Evolutionary conservation across 2,113 vertebrate genomes (phyloP).

Genomic region (Nothobranchius kuhntae): DNA sequence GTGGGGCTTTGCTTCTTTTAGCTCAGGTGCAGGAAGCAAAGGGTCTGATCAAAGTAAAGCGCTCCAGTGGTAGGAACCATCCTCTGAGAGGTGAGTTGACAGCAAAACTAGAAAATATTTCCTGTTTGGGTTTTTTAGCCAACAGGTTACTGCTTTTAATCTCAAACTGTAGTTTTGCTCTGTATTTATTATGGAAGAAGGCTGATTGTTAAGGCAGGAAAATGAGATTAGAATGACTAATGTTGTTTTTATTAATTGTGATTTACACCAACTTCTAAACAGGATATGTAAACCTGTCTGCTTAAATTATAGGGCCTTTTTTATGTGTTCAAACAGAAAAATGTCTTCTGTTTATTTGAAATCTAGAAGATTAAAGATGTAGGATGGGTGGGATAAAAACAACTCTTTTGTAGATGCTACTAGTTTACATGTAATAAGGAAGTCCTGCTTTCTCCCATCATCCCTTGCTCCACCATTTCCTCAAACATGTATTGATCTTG

Average conservation of each 20-base stretch:
- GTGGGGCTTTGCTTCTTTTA: conserved; percentile 37
- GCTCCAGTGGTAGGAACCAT: conserved; percentile 8
- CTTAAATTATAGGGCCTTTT: too few relatives aligned
- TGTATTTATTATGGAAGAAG: conserved; percentile 1
- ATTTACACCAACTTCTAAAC: too few relatives aligned
- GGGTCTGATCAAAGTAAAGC: conserved; percentile 18
- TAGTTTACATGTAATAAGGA: not conserved
- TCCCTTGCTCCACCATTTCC: not conserved
- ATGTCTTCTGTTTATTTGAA: too few relatives aligned
- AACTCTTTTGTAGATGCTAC: too few relatives aligned
- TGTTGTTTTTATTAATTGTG: too few relatives aligned
- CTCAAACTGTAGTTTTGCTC: not conserved
- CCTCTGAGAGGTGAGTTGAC: conserved; percentile 57
- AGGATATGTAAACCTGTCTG: too few relatives aligned
- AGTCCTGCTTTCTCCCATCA: not conserved
- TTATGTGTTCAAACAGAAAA: too few relatives aligned
- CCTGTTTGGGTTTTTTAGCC: conserved; percentile 6
- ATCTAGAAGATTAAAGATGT: too few relatives aligned
- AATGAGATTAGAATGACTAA: not conserved
- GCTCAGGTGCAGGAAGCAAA: conserved; percentile 11
- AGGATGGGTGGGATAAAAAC: too few relatives aligned
- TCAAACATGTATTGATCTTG: not conserved
- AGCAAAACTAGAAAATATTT: conserved; percentile 21
- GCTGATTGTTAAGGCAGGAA: not conserved
- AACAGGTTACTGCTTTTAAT: not conserved